phyloP scores from a whole-genome alignment of 64 coral and sea anemone species.

The Montipora foliosa region DNA sequence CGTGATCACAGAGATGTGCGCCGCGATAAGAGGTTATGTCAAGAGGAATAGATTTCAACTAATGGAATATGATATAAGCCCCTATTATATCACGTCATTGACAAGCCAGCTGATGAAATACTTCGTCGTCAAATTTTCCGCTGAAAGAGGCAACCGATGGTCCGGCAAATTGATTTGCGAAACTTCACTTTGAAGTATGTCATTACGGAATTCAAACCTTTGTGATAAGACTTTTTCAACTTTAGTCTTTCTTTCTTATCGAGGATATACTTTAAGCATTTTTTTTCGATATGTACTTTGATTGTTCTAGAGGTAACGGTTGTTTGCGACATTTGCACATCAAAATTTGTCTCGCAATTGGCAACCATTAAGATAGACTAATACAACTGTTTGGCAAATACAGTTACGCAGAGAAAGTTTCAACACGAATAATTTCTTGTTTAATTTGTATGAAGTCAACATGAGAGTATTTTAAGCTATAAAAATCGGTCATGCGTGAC shows the following conservation, averaged over 20 bases:
- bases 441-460: constrained; percentile 24
- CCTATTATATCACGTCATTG: background rate
- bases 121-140: background rate
- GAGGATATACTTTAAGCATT: background rate
- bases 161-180: background rate
- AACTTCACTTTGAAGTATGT: background rate
- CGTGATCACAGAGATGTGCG: constrained; percentile 13
- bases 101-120: background rate
- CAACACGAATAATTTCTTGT: constrained; percentile 10
- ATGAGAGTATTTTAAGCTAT: constrained; percentile 2
- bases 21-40: constrained; percentile 19
- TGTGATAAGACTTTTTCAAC: background rate
- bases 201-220: background rate
- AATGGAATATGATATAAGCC: background rate
- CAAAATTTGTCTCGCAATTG: background rate
- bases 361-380: background rate
- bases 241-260: background rate
- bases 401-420: background rate
- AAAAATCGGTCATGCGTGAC: background rate
- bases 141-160: background rate
- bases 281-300: background rate
- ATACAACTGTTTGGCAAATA: background rate
- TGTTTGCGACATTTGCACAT: background rate
- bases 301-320: background rate
- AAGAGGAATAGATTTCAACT: background rate